Conservation (phyloP, 2,113 vertebrate species). For the Prolemur simus region DNA sequence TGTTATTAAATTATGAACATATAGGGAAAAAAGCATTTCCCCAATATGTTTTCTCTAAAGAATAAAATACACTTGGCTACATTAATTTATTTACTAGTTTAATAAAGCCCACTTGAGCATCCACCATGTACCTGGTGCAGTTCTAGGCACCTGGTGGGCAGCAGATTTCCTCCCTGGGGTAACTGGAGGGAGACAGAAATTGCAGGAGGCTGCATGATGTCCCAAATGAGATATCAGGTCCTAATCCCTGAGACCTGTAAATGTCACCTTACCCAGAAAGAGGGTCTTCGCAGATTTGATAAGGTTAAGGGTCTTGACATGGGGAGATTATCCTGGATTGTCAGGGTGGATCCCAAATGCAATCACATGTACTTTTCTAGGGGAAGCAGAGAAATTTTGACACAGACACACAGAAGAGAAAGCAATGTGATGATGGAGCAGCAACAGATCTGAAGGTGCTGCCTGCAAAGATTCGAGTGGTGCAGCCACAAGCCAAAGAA, state of each 20-base stretch:
- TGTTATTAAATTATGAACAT: constrained; percentile 51
- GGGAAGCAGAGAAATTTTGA: neutral
- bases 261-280: neutral
- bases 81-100: constrained; percentile 23
- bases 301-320: neutral
- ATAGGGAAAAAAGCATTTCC: constrained; percentile 38
- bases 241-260: neutral
- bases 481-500: neutral
- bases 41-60: too few relatives aligned
- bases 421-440: neutral
- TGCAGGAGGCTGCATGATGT: neutral
- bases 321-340: neutral
- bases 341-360: neutral
- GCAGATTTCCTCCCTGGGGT: neutral
- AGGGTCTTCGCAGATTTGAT: neutral
- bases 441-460: neutral
- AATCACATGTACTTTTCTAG: neutral
- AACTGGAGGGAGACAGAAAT: neutral
- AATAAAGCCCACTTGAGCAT: neutral
- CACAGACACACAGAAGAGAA: neutral
- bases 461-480: neutral
- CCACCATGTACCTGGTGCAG: neutral
- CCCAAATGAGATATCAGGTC: neutral
- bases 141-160: neutral
- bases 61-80: neutral